Evolutionary conservation across 2,888 invertebrate genomes (phyloP).

Genomic region (Philaethria dido): DNA sequence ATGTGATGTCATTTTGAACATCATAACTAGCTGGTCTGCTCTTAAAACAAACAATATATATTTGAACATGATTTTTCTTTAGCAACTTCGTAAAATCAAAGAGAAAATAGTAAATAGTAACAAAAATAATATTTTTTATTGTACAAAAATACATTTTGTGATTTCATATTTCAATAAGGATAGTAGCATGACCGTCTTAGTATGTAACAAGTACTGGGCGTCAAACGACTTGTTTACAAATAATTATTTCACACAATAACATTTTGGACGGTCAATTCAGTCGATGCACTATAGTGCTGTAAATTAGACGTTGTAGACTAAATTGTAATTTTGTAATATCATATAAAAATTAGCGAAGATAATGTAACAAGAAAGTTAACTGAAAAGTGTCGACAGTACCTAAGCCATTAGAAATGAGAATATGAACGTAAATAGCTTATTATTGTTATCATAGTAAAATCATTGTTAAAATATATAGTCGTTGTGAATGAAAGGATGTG

Average conservation of each 20-base stretch:
- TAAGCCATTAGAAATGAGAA: neutral
- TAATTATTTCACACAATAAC: slow-evolving; percentile 31
- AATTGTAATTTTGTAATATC: neutral
- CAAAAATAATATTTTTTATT: too few species aligned
- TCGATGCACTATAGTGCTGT: neutral
- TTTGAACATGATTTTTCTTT: too few species aligned
- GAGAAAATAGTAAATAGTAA: too few species aligned
- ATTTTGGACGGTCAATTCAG: neutral
- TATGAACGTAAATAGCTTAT: too few species aligned
- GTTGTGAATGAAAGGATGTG: too few species aligned
- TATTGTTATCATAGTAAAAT: too few species aligned
- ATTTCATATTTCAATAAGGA: neutral
- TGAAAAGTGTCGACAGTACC: neutral
- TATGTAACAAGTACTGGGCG: neutral
- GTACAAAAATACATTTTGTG: too few species aligned
- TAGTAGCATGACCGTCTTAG: neutral
- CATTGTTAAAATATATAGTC: too few species aligned
- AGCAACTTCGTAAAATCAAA: too few species aligned
- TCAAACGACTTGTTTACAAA: slow-evolving; percentile 35
- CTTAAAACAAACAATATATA: too few species aligned
- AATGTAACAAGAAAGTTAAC: neutral
- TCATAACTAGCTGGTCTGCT: too few species aligned
- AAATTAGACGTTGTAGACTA: neutral
- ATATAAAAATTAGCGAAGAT: neutral
- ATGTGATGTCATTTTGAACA: too few species aligned